phyloP scores from a whole-genome alignment of 2,113 vertebrate species.

The Amazona guildingii region DNA sequence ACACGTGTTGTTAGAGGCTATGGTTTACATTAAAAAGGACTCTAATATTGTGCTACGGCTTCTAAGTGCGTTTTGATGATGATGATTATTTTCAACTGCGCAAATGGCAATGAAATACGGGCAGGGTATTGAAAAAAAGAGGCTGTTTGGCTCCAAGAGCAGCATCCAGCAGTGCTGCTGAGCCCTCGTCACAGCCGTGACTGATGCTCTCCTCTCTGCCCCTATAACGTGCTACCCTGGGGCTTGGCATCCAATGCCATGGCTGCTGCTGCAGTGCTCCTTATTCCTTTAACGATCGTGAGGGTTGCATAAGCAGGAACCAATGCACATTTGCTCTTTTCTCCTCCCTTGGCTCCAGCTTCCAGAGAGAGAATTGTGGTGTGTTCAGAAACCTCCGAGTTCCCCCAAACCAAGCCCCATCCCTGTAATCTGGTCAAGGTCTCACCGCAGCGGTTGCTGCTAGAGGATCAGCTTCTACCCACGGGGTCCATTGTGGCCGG shows the following conservation, averaged over 20 bases:
- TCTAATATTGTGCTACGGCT: not conserved
- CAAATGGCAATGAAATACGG: not conserved
- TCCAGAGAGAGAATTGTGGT: not conserved
- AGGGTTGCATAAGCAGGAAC: constrained; percentile 31
- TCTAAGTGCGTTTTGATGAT: constrained; percentile 5
- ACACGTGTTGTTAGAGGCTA: not conserved
- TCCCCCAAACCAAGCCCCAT: not conserved
- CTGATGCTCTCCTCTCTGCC: not conserved
- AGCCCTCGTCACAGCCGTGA: not conserved
- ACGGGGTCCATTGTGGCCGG: not conserved
- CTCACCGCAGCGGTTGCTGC: accelerated
- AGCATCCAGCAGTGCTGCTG: not conserved
- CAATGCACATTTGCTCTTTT: not conserved
- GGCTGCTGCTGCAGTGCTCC: not conserved
- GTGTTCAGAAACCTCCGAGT: not conserved
- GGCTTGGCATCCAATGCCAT: not conserved
- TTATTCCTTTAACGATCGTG: not conserved
- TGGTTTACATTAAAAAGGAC: constrained; percentile 34
- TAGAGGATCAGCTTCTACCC: not conserved
- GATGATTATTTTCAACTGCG: not conserved
- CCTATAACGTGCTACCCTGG: accelerated
- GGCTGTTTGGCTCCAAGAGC: not conserved
- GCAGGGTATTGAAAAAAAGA: not conserved
- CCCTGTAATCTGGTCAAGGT: not conserved
- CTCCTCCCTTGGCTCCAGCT: not conserved